Conservation (phyloP, 2,888 invertebrate genomes). For the Drosophila subquinaria region DNA sequence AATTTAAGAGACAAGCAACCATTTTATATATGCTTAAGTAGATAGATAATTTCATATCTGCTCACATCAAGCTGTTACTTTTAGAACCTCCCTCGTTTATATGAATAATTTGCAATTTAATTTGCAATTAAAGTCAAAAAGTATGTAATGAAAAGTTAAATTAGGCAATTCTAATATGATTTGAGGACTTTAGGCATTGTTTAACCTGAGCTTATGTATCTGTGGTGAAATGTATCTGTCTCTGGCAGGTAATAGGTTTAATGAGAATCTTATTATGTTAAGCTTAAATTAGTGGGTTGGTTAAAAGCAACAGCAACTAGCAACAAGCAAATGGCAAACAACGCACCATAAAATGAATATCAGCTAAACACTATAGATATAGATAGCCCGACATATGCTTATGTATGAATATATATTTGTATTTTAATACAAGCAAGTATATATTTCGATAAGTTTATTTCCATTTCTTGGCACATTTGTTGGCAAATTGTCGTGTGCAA, state of each 20-base stretch:
- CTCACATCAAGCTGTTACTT: background rate
- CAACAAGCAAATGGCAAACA: slow-evolving; percentile 16
- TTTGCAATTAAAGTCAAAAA: slow-evolving; percentile 23
- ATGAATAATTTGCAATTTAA: slow-evolving; percentile 8
- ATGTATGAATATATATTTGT: slow-evolving; percentile 6
- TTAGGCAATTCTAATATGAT: slow-evolving; percentile 15
- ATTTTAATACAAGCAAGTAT: slow-evolving; percentile 5
- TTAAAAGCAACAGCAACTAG: slow-evolving; percentile 1
- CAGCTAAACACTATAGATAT: background rate
- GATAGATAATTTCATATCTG: background rate
- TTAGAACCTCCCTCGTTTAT: slow-evolving; percentile 2
- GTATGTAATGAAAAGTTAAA: slow-evolving; percentile 25
- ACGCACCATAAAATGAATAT: slow-evolving; percentile 17
- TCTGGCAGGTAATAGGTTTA: slow-evolving; percentile 22
- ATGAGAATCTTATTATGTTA: slow-evolving; percentile 34
- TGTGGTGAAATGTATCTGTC: slow-evolving; percentile 18
- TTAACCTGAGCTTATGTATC: slow-evolving; percentile 1
- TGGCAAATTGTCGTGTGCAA: slow-evolving; percentile 49
- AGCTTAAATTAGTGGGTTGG: slow-evolving; percentile 1
- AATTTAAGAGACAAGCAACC: background rate
- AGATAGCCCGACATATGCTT: background rate
- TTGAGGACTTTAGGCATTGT: slow-evolving; percentile 5
- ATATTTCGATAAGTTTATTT: slow-evolving; percentile 29
- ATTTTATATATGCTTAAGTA: background rate
- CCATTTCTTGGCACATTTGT: slow-evolving; percentile 40